These are phyloP conservation scores for Unio delphinus DNA, from an alignment of 2,888 invertebrate species.

Conservation along the genomic window DNA sequence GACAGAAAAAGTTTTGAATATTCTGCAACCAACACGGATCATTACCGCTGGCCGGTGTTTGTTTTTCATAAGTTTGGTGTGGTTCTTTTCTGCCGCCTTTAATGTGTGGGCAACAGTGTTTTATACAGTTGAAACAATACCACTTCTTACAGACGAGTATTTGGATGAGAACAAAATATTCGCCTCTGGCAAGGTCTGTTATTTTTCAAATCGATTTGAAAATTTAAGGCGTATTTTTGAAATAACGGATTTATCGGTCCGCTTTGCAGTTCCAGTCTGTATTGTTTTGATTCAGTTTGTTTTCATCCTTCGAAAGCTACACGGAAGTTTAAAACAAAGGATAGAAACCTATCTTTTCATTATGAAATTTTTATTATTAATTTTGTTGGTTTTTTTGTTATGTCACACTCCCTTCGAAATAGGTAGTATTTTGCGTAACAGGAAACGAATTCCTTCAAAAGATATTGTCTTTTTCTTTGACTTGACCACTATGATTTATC, in stretches of 20 bases:
- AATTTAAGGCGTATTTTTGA: constrained; percentile 47
- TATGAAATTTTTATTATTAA: constrained; percentile 40
- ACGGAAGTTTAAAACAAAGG: constrained; percentile 36
- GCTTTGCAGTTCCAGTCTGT: constrained; percentile 44
- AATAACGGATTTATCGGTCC: constrained; percentile 45
- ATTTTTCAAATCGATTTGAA: constrained; percentile 47
- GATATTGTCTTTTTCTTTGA: constrained; percentile 22
- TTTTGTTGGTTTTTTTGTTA: constrained; percentile 37
- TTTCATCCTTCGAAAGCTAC: constrained; percentile 33
- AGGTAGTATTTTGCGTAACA: constrained; percentile 39
- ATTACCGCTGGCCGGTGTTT: constrained; percentile 54
- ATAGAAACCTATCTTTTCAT: constrained; percentile 45
- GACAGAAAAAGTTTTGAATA: constrained; percentile 39
- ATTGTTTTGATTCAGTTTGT: constrained; percentile 24
- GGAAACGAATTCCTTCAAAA: constrained; percentile 3
- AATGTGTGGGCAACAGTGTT: constrained; percentile 65
- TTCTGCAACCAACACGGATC: constrained; percentile 39
- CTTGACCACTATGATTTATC: constrained; percentile 24
- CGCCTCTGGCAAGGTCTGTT: constrained; percentile 32
- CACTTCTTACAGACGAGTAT: constrained; percentile 14
- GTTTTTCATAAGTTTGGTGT: constrained; percentile 64
- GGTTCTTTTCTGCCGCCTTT: constrained; percentile 66
- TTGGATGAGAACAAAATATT: constrained; percentile 13
- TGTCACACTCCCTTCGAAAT: constrained; percentile 53
- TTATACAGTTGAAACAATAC: constrained; percentile 36